Percentiles rank a stretch among this genome's conserved stretches.
Evolutionary conservation across 2,797 vertebrate genomes (phyloP).

Genomic region (Macroramphosus scolopax): DNA sequence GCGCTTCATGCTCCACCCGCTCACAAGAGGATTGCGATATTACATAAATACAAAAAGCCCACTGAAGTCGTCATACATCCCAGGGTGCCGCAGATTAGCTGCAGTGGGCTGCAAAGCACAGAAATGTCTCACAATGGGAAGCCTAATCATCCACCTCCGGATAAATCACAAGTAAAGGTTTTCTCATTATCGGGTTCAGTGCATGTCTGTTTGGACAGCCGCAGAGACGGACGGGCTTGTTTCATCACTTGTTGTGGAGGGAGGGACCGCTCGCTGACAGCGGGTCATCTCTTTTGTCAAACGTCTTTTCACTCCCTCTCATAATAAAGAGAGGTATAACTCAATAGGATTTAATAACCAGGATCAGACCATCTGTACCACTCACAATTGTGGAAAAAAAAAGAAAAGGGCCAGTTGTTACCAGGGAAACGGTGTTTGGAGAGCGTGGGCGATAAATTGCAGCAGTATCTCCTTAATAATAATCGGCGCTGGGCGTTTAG

Average conservation of each 20-base stretch:
- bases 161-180: constrained; percentile 3
- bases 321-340: constrained; percentile 25
- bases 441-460: constrained; percentile 52
- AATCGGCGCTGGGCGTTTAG: constrained; percentile 66
- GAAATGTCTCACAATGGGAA: background rate
- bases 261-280: constrained; percentile 5
- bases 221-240: constrained; percentile 13
- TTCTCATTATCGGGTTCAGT: constrained; percentile 27
- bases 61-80: background rate
- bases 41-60: constrained; percentile 1
- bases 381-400: constrained; percentile 17
- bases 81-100: background rate
- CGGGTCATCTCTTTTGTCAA: constrained; percentile 21
- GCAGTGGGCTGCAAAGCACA: constrained; percentile 1
- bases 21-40: constrained; percentile 5
- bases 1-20: constrained; percentile 9
- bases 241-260: constrained; percentile 17
- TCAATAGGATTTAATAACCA: constrained; percentile 51
- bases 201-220: constrained; percentile 49
- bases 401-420: constrained; percentile 48
- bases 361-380: constrained; percentile 16
- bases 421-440: constrained; percentile 65
- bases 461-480: constrained; percentile 60
- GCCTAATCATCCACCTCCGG: constrained; percentile 5
- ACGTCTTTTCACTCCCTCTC: constrained; percentile 2